These are phyloP conservation scores for Tribolium freemani DNA, from an alignment of 2,888 invertebrate genomes.

Conservation along the genomic window DNA sequence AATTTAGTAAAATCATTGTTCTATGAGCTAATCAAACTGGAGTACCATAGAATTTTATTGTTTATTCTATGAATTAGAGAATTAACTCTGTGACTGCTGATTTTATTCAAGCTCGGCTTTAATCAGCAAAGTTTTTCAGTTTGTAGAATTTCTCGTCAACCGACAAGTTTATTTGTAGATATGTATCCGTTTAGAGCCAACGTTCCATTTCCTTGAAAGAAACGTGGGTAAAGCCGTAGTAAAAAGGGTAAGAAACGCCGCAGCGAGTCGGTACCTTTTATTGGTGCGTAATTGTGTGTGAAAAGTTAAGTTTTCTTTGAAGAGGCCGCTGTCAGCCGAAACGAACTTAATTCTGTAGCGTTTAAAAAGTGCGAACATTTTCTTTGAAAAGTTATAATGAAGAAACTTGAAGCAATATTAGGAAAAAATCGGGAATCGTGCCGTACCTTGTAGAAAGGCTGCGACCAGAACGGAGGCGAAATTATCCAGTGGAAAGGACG, in stretches of 20 bases:
- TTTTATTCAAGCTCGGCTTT: constrained; percentile 17
- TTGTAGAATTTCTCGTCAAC: constrained; percentile 4
- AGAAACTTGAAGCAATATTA: constrained; percentile 43
- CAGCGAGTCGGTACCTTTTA: constrained; percentile 21
- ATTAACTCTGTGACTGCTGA: not conserved
- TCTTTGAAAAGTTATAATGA: constrained; percentile 45
- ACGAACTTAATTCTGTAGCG: constrained; percentile 41
- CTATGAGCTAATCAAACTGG: not conserved
- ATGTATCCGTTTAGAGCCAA: constrained; percentile 8
- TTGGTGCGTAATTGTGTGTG: constrained; percentile 45
- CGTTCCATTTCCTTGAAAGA: constrained; percentile 21
- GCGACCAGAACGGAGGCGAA: constrained; percentile 1
- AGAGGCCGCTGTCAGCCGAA: constrained; percentile 28
- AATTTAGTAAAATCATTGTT: not conserved
- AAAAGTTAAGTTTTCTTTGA: constrained; percentile 46
- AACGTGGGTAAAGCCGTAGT: not conserved
- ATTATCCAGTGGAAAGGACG: constrained; percentile 23
- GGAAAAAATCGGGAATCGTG: constrained; percentile 42
- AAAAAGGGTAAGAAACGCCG: not conserved
- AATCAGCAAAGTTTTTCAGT: constrained; percentile 31
- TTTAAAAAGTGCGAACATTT: constrained; percentile 40
- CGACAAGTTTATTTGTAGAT: constrained; percentile 21
- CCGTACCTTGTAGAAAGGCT: constrained; percentile 4
- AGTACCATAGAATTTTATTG: not conserved
- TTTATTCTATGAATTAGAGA: not conserved